phyloP scores from a whole-genome alignment of 2,888 invertebrate species.

The Chaitophorus viminalis region DNA sequence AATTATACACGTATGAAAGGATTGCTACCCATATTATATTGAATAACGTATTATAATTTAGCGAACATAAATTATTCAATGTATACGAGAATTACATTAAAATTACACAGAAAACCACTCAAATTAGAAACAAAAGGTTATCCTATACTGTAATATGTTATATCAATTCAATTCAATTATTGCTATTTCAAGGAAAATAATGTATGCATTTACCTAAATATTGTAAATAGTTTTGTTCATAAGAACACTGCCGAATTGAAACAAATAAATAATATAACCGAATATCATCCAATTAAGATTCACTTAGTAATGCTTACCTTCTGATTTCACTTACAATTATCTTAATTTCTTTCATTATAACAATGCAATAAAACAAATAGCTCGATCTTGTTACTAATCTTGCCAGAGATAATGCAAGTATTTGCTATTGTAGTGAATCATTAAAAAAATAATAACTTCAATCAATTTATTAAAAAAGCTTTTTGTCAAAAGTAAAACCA shows the following conservation, averaged over 20 bases:
- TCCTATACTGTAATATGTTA: neutral
- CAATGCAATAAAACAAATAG: neutral
- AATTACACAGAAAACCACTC: slow-evolving; percentile 30
- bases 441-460: too few species aligned
- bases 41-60: neutral
- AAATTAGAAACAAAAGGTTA: neutral
- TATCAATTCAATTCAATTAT: slow-evolving; percentile 1
- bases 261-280: neutral
- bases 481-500: too few species aligned
- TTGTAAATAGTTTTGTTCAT: neutral
- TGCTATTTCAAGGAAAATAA: neutral
- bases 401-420: neutral
- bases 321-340: neutral
- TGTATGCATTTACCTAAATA: neutral
- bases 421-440: too few species aligned
- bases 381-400: neutral
- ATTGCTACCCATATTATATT: neutral
- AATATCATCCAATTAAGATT: neutral
- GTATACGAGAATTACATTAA: neutral
- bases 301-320: neutral
- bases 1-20: neutral
- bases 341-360: neutral
- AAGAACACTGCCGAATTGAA: neutral
- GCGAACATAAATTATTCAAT: slow-evolving; percentile 1
- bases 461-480: too few species aligned